Conservation (phyloP, 2,888 invertebrate species). For the Drosophila melanosoma region DNA sequence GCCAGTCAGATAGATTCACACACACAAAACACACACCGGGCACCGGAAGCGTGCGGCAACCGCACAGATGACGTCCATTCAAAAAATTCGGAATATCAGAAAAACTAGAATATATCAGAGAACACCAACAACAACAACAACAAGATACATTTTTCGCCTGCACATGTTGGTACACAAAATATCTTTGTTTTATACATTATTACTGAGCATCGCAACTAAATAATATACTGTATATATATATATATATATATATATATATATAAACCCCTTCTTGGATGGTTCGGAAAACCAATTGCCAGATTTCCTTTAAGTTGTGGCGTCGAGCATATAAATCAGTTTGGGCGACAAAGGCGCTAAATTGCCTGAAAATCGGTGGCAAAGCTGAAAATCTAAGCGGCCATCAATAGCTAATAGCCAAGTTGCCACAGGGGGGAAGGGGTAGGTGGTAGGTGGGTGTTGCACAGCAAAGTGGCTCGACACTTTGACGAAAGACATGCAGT, state of each 20-base stretch:
- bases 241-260: too few relatives aligned
- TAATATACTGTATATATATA: conserved; percentile 35
- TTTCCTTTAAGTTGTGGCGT: neutral
- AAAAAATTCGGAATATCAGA: conserved; percentile 45
- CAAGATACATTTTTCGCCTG: conserved; percentile 39
- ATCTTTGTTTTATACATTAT: conserved; percentile 29
- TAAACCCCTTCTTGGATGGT: conserved; percentile 31
- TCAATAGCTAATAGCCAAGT: conserved; percentile 71
- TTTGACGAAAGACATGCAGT: conserved; percentile 77
- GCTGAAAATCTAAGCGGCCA: conserved; percentile 39
- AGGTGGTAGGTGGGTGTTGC: neutral
- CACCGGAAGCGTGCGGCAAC: conserved; percentile 72
- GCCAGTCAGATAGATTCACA: conserved; percentile 26
- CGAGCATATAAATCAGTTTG: conserved; percentile 66
- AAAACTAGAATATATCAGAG: conserved; percentile 16
- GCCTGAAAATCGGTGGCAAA: conserved; percentile 34
- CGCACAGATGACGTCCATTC: conserved; percentile 70
- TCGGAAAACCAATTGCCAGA: conserved; percentile 14
- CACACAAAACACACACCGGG: conserved; percentile 6
- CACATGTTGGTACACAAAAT: conserved; percentile 37
- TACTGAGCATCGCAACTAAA: conserved; percentile 64
- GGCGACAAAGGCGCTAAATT: conserved; percentile 71
- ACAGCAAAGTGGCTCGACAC: conserved; percentile 75
- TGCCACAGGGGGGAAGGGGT: neutral
- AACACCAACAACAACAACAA: neutral